These are phyloP conservation scores for Caenorhabditis sp. DNA, from an alignment of 2,888 invertebrate species.

Conservation along the genomic window DNA sequence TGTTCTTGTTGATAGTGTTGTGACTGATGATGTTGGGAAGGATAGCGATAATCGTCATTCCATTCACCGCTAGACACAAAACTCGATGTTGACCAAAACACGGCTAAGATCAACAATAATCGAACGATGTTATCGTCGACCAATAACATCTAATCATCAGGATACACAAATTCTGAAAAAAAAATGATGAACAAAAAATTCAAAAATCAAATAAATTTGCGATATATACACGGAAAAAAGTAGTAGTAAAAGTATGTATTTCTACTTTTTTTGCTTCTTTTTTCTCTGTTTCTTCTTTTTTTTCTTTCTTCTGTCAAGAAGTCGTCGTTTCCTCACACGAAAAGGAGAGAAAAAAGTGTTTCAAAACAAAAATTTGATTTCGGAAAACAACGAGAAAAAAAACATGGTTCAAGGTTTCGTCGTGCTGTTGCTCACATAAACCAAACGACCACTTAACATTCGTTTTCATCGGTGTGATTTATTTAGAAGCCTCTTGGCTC, in stretches of 20 bases:
- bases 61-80: background rate
- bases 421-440: background rate
- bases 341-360: background rate
- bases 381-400: slow-evolving; percentile 7
- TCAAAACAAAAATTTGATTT: slow-evolving; percentile 2
- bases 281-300: background rate
- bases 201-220: background rate
- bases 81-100: background rate
- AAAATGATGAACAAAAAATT: no score
- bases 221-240: background rate
- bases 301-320: background rate
- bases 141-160: slow-evolving; percentile 45
- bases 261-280: background rate
- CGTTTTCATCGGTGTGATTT: slow-evolving; percentile 10
- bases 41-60: background rate
- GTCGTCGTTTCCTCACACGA: background rate
- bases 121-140: slow-evolving; percentile 20
- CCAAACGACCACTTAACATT: slow-evolving; percentile 25
- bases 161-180: slow-evolving; percentile 9
- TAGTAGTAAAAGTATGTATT: background rate
- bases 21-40: background rate
- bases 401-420: slow-evolving; percentile 4
- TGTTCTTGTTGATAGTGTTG: slow-evolving; percentile 6
- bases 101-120: background rate
- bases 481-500: background rate